phyloP scores from a whole-genome alignment of 1,140 invertebrate species.

The Stegodyphus dumicola region DNA sequence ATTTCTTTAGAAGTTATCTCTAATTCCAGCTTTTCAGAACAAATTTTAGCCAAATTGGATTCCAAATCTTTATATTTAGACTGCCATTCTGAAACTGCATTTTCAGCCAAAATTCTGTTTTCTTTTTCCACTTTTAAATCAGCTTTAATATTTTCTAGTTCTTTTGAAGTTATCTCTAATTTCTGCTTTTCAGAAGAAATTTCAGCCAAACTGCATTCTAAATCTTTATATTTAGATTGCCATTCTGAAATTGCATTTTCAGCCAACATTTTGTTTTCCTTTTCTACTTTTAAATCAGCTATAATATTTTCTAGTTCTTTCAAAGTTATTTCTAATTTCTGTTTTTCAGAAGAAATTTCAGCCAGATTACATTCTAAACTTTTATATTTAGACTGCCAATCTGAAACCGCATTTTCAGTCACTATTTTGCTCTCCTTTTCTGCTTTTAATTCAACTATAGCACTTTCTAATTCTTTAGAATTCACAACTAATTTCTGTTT shows the following conservation, averaged over 20 bases:
- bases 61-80: conserved; percentile 62
- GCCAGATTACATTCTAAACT: conserved; percentile 58
- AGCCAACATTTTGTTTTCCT: conserved; percentile 64
- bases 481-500: conserved; percentile 8
- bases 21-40: background rate
- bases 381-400: conserved; percentile 64
- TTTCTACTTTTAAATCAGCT: conserved; percentile 5
- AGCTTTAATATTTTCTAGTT: conserved; percentile 12
- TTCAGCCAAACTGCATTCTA: conserved; percentile 42
- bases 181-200: conserved; percentile 4
- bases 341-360: background rate
- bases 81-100: conserved; percentile 65
- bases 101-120: conserved; percentile 64
- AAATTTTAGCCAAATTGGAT: conserved; percentile 34
- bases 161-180: conserved; percentile 24
- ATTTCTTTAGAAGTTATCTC: conserved; percentile 26
- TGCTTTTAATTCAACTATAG: conserved; percentile 2
- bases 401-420: conserved; percentile 63
- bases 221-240: conserved; percentile 63
- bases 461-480: conserved; percentile 30
- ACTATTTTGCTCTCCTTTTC: conserved; percentile 63
- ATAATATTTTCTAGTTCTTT: conserved; percentile 31
- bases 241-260: conserved; percentile 65
- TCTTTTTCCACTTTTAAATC: conserved; percentile 4
- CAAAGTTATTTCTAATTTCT: conserved; percentile 7